Conservation (phyloP, 2,888 invertebrate species). For the Nemurella pictetii region DNA sequence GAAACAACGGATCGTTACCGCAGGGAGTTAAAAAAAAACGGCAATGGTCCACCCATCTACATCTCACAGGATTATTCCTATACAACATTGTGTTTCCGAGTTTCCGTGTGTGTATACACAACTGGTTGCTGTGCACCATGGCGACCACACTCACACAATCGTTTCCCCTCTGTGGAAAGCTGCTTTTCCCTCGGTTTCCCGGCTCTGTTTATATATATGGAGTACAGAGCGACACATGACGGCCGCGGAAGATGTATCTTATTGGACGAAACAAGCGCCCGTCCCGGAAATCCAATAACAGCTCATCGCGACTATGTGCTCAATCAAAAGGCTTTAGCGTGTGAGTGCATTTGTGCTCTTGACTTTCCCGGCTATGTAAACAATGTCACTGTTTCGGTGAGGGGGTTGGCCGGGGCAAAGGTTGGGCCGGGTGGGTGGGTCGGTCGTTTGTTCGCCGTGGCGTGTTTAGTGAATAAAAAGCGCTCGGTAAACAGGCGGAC, state of each 20-base stretch:
- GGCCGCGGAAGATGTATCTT: neutral
- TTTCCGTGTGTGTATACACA: neutral
- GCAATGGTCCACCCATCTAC: neutral
- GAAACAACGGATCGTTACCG: neutral
- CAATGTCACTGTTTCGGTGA: no score
- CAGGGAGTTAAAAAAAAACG: neutral
- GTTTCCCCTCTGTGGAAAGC: neutral
- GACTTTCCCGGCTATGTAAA: no score
- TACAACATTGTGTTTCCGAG: neutral
- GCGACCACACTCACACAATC: no score
- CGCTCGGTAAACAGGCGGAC: neutral
- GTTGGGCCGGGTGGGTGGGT: no score
- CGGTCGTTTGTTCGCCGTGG: neutral
- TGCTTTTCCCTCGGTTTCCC: neutral
- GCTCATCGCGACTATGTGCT: neutral
- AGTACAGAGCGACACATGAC: neutral
- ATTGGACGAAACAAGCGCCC: neutral
- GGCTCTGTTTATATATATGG: neutral
- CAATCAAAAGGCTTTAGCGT: neutral
- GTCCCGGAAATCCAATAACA: neutral
- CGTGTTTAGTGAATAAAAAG: neutral
- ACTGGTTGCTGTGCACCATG: no score
- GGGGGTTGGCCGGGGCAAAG: no score
- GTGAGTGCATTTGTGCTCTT: neutral
- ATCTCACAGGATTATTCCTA: neutral